Conservation (phyloP, 1,140 invertebrate genomes). For the Eufriesea mexicana region DNA sequence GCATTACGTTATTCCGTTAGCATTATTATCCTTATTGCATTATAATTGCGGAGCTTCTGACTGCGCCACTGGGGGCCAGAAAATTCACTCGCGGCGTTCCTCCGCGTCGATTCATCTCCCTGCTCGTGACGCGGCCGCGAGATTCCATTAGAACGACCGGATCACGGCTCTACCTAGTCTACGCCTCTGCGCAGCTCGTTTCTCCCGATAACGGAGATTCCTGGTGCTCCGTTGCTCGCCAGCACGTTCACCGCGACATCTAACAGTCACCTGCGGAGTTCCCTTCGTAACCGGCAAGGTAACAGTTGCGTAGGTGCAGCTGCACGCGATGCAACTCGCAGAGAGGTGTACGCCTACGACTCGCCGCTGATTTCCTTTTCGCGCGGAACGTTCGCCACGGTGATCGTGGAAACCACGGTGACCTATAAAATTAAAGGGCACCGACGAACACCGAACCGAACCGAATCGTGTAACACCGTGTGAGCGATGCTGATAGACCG, state of each 20-base stretch:
- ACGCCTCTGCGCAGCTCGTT: not conserved
- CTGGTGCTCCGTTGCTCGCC: not conserved
- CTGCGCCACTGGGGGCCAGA: not conserved
- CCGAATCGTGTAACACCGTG: not conserved
- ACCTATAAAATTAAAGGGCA: conserved; percentile 1
- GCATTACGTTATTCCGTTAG: conserved; percentile 22
- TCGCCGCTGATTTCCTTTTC: no score
- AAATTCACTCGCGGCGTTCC: conserved; percentile 35
- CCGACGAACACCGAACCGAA: not conserved
- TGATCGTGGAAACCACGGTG: not conserved
- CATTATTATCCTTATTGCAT: conserved; percentile 28
- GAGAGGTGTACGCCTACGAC: not conserved
- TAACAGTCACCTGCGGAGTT: conserved; percentile 43
- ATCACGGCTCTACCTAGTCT: not conserved
- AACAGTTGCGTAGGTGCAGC: conserved; percentile 19
- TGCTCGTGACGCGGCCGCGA: not conserved
- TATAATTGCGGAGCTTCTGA: conserved; percentile 29
- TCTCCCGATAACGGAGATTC: conserved; percentile 40
- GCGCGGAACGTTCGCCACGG: not conserved
- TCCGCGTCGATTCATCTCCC: not conserved
- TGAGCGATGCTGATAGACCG: no score
- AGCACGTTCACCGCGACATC: conserved; percentile 57
- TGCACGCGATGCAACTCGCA: not conserved
- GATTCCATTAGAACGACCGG: not conserved
- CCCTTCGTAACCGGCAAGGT: not conserved